Conservation (phyloP, 2,113 vertebrate genomes). For the Phoenicopterus ruber region DNA sequence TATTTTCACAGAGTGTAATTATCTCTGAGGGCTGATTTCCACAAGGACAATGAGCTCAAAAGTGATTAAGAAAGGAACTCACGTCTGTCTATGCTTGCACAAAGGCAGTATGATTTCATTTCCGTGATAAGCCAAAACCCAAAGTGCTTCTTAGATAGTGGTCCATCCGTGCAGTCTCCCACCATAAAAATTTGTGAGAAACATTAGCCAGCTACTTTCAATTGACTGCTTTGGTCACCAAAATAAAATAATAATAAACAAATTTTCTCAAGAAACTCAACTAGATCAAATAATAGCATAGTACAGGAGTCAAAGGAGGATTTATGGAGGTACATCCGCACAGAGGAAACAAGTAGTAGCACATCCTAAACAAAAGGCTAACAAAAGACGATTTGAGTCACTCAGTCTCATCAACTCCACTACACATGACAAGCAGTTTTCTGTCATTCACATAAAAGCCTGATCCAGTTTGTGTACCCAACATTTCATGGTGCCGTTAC, state of each 20-base stretch:
- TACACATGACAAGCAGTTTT: neutral
- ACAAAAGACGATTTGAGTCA: neutral
- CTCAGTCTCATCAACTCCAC: neutral
- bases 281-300: neutral
- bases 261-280: neutral
- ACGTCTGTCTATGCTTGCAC: neutral
- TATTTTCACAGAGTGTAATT: neutral
- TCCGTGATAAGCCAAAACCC: neutral
- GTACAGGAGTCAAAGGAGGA: neutral
- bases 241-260: neutral
- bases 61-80: neutral
- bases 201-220: neutral
- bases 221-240: neutral
- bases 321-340: neutral
- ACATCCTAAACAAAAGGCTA: neutral
- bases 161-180: neutral
- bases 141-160: neutral
- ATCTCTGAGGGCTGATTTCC: neutral
- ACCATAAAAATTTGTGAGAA: neutral
- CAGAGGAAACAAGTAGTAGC: neutral
- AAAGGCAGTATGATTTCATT: neutral
- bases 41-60: neutral
- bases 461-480: neutral
- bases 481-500: neutral
- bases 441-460: neutral